Percentiles rank a stretch among this genome's conserved stretches.
Conservation (phyloP, 1,140 invertebrate species). For the Leptestheria dahalacensis region DNA sequence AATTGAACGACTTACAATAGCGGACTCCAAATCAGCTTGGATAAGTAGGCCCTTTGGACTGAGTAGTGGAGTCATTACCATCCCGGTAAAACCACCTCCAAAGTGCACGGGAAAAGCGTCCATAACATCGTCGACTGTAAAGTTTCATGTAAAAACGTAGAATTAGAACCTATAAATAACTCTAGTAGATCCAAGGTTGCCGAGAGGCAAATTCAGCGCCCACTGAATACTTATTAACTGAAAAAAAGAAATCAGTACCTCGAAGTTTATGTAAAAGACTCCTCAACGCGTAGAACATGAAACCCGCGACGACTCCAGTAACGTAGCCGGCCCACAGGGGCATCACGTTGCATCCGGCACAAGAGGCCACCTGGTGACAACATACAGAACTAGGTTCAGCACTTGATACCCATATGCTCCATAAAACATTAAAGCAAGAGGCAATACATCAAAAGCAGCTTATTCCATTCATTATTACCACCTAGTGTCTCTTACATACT, state of each 20-base stretch:
- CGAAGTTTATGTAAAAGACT: slow-evolving; percentile 26
- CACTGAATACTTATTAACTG: too few species aligned
- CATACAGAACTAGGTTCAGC: too few species aligned
- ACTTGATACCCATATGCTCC: too few species aligned
- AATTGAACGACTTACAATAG: too few species aligned
- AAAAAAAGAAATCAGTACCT: too few species aligned
- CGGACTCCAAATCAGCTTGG: slow-evolving; percentile 18
- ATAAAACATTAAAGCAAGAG: too few species aligned
- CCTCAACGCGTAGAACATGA: slow-evolving; percentile 29
- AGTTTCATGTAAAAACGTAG: not conserved
- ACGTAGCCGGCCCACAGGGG: slow-evolving; percentile 31
- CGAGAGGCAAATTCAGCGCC: too few species aligned
- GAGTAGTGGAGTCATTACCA: slow-evolving; percentile 32
- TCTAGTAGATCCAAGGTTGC: too few species aligned
- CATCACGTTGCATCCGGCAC: slow-evolving; percentile 34
- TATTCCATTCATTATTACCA: too few species aligned
- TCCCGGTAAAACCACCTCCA: slow-evolving; percentile 39
- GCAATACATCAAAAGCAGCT: too few species aligned
- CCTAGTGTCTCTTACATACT: too few species aligned
- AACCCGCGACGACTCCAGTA: slow-evolving; percentile 30
- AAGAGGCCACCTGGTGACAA: slow-evolving; percentile 31
- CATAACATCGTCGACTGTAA: slow-evolving; percentile 39
- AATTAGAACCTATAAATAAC: too few species aligned
- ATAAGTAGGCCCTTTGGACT: slow-evolving; percentile 25
- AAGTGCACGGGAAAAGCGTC: slow-evolving; percentile 41